Base-by-base conservation (phyloP, 1,140 invertebrate species). In the Apis cerana region DNA sequence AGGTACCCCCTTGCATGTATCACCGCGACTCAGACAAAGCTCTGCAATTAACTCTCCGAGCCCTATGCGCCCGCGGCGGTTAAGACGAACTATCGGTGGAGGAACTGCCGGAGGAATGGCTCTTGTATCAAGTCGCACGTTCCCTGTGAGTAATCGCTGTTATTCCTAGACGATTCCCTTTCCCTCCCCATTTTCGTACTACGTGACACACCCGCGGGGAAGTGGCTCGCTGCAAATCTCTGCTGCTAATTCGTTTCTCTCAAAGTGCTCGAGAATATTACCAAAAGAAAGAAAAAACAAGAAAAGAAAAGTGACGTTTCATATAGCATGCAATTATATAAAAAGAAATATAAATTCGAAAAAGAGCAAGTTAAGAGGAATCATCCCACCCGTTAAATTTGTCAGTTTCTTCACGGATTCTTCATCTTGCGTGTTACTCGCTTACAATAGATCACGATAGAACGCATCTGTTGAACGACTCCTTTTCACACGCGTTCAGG, bases 1-100 rank as follows among this genome's bases (percentile, higher is more conserved):
- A 82, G 85, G 78, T 78, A 85, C 85, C 85, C 84, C 85, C 84
- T 84, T 84, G 87, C 85, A 90, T 90, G 88, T 90, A 90, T 90
- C 86, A 89, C 86, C 81, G 83, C 80, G 89, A 90, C 88, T 90
- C 86, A 85, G 89, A 90, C 89, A 90, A 90, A 90, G 87, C 89
- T 88, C 68, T 72, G 88, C 89, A 90, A 90, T 90, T 89, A 90
- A 90, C 86, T 89, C 82, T 81, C 84, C 84, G 77, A 83, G 64
- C 67, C 65, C 85, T 65, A 75, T 75, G 86, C 88, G 85, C 88
- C 88, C 84, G 86, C 89, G 89, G 89, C 85, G 89, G 84, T 90
- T 88, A 89, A 87, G 89, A 89, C 89, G 87, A 89, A 84, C 88
- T 85, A 89, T 89, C 77, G 88, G 84, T 75, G 82, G 81, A 87